Evolutionary conservation across 37 sponge, comb jelly and placozoan species (phyloP).

Genomic region (Beroe ovata): DNA sequence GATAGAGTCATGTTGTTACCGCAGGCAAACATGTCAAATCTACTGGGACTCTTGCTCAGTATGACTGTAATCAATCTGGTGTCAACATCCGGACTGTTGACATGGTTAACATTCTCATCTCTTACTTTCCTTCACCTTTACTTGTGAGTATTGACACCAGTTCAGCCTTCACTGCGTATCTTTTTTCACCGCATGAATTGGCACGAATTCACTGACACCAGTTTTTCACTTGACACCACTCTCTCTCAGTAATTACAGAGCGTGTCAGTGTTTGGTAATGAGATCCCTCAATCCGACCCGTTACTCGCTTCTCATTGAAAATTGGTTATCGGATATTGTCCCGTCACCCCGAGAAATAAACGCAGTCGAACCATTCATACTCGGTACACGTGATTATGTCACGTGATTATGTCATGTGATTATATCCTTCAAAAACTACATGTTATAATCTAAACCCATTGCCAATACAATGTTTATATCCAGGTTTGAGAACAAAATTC

Average conservation of each 20-base stretch:
- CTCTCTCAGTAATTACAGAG: slow-evolving; percentile 89
- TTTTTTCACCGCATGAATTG: slow-evolving; percentile 78
- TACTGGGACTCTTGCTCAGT: slow-evolving; percentile 28
- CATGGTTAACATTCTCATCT: slow-evolving; percentile 7
- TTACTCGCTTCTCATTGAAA: slow-evolving; percentile 74
- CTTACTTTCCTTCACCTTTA: slow-evolving; percentile 46
- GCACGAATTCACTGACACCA: too few relatives aligned
- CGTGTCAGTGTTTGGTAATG: slow-evolving; percentile 85
- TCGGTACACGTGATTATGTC: slow-evolving; percentile 2
- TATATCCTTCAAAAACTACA: too few relatives aligned
- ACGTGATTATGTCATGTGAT: too few relatives aligned
- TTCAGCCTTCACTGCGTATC: too few relatives aligned
- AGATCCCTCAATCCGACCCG: slow-evolving; percentile 82
- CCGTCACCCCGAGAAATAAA: neutral
- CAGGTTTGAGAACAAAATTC: neutral
- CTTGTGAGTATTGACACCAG: slow-evolving; percentile 26
- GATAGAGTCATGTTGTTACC: too few relatives aligned
- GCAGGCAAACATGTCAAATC: slow-evolving; percentile 19
- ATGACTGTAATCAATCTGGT: slow-evolving; percentile 21
- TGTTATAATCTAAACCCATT: too few relatives aligned
- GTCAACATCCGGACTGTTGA: neutral
- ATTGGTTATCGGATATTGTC: slow-evolving; percentile 8
- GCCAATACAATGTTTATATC: too few relatives aligned
- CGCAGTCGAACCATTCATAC: slow-evolving; percentile 13
- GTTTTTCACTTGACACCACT: too few relatives aligned